phyloP scores from a whole-genome alignment of 2,888 invertebrate genomes.

The Cheilosia impressa region DNA sequence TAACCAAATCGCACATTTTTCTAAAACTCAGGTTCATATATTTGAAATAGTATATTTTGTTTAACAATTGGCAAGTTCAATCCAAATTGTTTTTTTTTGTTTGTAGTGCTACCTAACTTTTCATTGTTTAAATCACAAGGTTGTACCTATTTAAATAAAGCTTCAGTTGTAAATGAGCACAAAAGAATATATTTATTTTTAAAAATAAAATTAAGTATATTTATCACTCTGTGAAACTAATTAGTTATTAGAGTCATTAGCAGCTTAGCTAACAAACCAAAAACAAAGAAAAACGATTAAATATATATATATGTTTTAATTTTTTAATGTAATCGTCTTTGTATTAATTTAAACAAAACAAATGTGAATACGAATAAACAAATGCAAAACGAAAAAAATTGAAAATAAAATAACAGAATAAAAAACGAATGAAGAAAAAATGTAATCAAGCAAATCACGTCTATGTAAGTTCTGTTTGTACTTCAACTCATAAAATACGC shows the following conservation, averaged over 20 bases:
- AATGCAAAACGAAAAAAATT: slow-evolving; percentile 1
- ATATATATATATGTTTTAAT: slow-evolving; percentile 26
- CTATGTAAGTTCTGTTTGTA: slow-evolving; percentile 67
- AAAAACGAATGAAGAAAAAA: slow-evolving; percentile 29
- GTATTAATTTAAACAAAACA: slow-evolving; percentile 23
- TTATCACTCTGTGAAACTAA: slow-evolving; percentile 49
- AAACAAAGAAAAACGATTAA: slow-evolving; percentile 22
- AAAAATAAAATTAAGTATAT: slow-evolving; percentile 53
- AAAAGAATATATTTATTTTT: slow-evolving; percentile 46
- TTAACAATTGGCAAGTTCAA: neutral
- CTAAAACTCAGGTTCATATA: no score
- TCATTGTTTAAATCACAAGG: slow-evolving; percentile 25
- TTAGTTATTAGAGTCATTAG: slow-evolving; percentile 26
- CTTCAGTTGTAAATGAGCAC: slow-evolving; percentile 7
- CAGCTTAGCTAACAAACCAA: slow-evolving; percentile 12
- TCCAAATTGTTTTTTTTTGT: neutral
- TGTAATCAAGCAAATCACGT: slow-evolving; percentile 47
- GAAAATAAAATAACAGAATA: slow-evolving; percentile 2
- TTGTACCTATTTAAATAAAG: slow-evolving; percentile 32
- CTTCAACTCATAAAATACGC: slow-evolving; percentile 40
- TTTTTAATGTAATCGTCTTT: slow-evolving; percentile 37
- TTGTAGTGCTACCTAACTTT: neutral
- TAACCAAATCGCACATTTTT: no score
- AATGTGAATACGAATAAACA: slow-evolving; percentile 32
- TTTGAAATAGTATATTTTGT: neutral